Conservation (phyloP, 2,113 vertebrate species). For the Limnothrissa miodon region DNA sequence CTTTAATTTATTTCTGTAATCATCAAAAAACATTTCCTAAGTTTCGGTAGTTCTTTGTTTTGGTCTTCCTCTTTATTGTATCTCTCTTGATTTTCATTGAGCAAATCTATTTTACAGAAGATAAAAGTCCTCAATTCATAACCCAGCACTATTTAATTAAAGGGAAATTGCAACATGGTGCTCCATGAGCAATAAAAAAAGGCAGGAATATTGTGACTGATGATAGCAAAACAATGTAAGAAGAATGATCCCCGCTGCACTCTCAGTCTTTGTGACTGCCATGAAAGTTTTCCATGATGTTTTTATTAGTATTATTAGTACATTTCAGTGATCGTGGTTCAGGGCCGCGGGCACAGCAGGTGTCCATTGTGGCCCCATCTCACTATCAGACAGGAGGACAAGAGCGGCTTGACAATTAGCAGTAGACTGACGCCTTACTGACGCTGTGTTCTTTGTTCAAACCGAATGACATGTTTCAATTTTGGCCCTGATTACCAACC, state of each 20-base stretch:
- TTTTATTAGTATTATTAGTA: not conserved
- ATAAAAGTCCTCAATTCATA: conserved; percentile 42
- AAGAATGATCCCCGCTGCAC: not conserved
- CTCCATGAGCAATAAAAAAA: conserved; percentile 23
- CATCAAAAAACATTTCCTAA: conserved; percentile 55
- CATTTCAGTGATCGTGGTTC: not conserved
- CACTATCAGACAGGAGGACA: not conserved
- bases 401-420: not conserved
- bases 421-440: not conserved
- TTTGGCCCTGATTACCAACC: not conserved
- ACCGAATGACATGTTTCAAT: not conserved
- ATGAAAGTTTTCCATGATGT: not conserved
- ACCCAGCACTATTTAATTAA: conserved; percentile 43
- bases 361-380: not conserved
- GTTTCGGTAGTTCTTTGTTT: conserved; percentile 46
- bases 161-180: conserved; percentile 33
- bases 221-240: conserved; percentile 20
- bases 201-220: conserved; percentile 16
- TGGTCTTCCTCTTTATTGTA: conserved; percentile 46
- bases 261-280: not conserved
- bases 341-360: not conserved
- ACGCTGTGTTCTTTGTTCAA: conserved; percentile 7
- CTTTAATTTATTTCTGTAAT: conserved; percentile 56
- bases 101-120: conserved; percentile 30
- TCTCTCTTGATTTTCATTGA: conserved; percentile 30